phyloP scores from a whole-genome alignment of 2,888 invertebrate genomes.

The Coleophora flavipennella region DNA sequence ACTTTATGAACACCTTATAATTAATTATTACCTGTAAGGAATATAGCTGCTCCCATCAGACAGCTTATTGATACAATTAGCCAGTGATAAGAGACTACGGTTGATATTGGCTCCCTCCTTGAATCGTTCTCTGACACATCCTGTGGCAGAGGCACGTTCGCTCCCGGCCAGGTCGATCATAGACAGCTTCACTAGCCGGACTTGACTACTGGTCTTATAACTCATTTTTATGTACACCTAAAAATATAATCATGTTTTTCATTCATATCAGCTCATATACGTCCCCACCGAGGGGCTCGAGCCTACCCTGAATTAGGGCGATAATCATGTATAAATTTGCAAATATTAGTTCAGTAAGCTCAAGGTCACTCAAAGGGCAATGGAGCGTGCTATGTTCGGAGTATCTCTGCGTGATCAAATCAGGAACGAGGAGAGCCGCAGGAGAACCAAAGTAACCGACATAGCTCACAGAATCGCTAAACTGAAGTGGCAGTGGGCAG shows the following conservation, averaged over 20 bases:
- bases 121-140: slow-evolving; percentile 85
- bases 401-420: too few species aligned
- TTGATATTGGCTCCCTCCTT: slow-evolving; percentile 97
- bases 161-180: slow-evolving; percentile 97
- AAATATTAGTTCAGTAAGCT: neutral
- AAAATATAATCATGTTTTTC: too few species aligned
- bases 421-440: too few species aligned
- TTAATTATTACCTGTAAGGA: slow-evolving; percentile 74
- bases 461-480: too few species aligned
- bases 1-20: too few species aligned
- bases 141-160: slow-evolving; percentile 91
- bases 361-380: too few species aligned
- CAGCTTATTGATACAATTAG: slow-evolving; percentile 90
- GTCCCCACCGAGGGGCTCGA: too few species aligned
- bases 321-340: neutral
- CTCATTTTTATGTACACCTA: slow-evolving; percentile 79
- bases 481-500: too few species aligned
- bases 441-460: too few species aligned
- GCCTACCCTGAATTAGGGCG: too few species aligned
- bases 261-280: too few species aligned
- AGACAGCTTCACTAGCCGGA: slow-evolving; percentile 88
- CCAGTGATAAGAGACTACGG: slow-evolving; percentile 89
- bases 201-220: slow-evolving; percentile 74
- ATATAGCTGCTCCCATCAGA: slow-evolving; percentile 88
- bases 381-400: too few species aligned